These are phyloP conservation scores for Pagetopsis macropterus DNA, from an alignment of 2,797 vertebrate genomes.

Conservation along the genomic window DNA sequence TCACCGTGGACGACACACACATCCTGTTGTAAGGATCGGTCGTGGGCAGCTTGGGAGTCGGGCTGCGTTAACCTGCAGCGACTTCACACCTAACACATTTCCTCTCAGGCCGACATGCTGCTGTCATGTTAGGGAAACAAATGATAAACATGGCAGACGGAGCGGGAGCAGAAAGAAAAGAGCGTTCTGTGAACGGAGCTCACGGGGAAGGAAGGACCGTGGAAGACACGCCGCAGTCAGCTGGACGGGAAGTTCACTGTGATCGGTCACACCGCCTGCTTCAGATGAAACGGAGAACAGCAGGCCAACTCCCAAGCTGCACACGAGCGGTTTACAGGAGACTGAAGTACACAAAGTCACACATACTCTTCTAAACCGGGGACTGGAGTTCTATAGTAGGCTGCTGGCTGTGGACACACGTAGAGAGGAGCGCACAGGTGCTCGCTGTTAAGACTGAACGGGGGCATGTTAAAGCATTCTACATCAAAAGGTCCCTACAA, in stretches of 20 bases:
- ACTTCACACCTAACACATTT: slow-evolving; percentile 7
- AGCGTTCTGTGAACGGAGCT: not conserved
- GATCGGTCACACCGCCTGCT: slow-evolving; percentile 25
- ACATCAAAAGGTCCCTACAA: slow-evolving; percentile 75
- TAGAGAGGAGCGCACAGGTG: slow-evolving; percentile 32
- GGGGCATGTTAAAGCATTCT: slow-evolving; percentile 66
- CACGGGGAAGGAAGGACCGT: slow-evolving; percentile 6
- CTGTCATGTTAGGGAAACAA: slow-evolving; percentile 5
- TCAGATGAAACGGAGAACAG: slow-evolving; percentile 35
- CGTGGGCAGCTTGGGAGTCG: slow-evolving; percentile 62
- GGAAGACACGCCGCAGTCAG: slow-evolving; percentile 43
- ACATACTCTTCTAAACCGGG: slow-evolving; percentile 34
- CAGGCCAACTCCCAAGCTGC: slow-evolving; percentile 64
- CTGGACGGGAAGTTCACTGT: slow-evolving; percentile 45
- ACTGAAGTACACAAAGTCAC: slow-evolving; percentile 46
- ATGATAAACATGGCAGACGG: slow-evolving; percentile 1
- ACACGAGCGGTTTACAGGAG: slow-evolving; percentile 33
- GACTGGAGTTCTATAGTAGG: slow-evolving; percentile 28
- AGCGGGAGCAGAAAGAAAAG: slow-evolving; percentile 1
- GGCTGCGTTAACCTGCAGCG: slow-evolving; percentile 24
- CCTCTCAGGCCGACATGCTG: slow-evolving; percentile 4
- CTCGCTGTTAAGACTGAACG: slow-evolving; percentile 68
- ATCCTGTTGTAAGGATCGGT: slow-evolving; percentile 35
- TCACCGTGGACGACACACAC: not conserved
- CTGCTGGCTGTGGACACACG: slow-evolving; percentile 49